phyloP scores from a whole-genome alignment of 1,140 invertebrate species.

The Lordiphosa clarofinis region DNA sequence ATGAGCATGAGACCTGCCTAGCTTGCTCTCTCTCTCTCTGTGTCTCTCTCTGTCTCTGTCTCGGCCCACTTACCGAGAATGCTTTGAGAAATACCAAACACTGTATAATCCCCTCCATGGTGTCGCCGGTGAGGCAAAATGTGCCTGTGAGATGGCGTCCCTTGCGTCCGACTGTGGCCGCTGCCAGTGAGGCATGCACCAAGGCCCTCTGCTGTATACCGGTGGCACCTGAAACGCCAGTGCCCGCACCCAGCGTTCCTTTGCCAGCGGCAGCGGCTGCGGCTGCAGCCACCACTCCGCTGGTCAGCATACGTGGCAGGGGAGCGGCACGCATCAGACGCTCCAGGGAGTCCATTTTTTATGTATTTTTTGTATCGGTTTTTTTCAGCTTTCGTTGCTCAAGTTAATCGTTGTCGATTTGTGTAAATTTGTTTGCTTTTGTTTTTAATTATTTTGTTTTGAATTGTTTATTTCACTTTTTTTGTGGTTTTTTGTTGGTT shows the following conservation, averaged over 20 bases:
- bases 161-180: constrained; percentile 86
- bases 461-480: constrained; percentile 28
- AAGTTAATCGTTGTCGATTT: constrained; percentile 8
- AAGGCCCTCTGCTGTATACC: constrained; percentile 84
- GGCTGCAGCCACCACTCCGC: constrained; percentile 84
- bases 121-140: constrained; percentile 92
- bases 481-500: constrained; percentile 10
- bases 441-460: constrained; percentile 24
- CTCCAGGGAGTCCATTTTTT: constrained; percentile 87
- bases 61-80: constrained; percentile 88
- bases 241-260: constrained; percentile 73
- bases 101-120: constrained; percentile 95
- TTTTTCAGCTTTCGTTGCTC: constrained; percentile 7
- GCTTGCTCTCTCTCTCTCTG: background rate
- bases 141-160: constrained; percentile 90
- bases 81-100: constrained; percentile 94
- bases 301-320: constrained; percentile 84
- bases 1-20: constrained; percentile 18
- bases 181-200: constrained; percentile 88
- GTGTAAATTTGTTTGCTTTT: constrained; percentile 18
- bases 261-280: constrained; percentile 76
- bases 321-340: constrained; percentile 86
- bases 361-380: constrained; percentile 6
- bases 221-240: constrained; percentile 80
- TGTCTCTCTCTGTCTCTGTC: constrained; percentile 3